phyloP scores from a whole-genome alignment of 1,140 invertebrate genomes.

The Trinorchestia longiramus region DNA sequence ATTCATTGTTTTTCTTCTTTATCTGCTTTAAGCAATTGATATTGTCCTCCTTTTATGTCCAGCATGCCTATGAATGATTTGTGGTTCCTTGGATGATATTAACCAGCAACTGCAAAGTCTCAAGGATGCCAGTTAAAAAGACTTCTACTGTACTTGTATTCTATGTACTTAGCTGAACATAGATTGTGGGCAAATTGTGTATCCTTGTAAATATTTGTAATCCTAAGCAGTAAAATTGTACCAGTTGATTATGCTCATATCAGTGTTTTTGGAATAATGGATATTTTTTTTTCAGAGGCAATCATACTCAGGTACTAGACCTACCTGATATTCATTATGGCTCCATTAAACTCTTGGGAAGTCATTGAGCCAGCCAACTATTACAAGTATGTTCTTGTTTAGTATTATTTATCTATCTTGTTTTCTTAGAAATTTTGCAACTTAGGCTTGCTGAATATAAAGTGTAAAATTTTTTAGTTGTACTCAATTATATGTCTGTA shows the following conservation, averaged over 20 bases:
- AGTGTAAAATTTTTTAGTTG: neutral
- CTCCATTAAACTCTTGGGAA: slow-evolving; percentile 31
- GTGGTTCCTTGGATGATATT: too few relatives aligned
- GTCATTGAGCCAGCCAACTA: slow-evolving; percentile 39
- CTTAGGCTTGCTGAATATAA: neutral
- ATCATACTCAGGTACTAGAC: neutral
- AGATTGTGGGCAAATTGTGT: too few relatives aligned
- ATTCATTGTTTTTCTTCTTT: too few relatives aligned
- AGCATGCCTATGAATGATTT: too few relatives aligned
- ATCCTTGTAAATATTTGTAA: neutral
- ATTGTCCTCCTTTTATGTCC: too few relatives aligned
- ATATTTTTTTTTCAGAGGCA: neutral
- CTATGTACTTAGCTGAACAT: too few relatives aligned
- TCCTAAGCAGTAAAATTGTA: neutral
- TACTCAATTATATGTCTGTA: neutral
- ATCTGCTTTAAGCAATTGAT: too few relatives aligned
- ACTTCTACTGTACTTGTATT: too few relatives aligned
- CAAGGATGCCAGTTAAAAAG: too few relatives aligned
- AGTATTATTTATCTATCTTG: neutral
- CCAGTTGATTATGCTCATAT: neutral
- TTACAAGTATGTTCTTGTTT: slow-evolving; percentile 1
- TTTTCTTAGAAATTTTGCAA: neutral
- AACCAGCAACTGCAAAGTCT: too few relatives aligned
- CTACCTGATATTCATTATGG: neutral
- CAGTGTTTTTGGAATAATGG: neutral